Evolutionary conservation across 2,797 vertebrate genomes (phyloP).

Genomic region (Myioborus melanocephalus): DNA sequence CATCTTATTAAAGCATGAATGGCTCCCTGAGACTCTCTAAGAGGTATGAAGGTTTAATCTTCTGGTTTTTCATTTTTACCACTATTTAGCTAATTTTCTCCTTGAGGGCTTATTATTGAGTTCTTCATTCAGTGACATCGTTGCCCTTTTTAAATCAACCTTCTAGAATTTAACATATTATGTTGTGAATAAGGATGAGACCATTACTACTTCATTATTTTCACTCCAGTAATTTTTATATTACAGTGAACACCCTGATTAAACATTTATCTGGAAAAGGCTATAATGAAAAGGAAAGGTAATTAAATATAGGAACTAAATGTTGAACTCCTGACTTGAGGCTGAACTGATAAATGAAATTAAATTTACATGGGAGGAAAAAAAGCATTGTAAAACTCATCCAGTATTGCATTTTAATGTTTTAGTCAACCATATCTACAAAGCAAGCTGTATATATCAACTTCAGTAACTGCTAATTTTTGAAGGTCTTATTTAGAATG

Average conservation of each 20-base stretch:
- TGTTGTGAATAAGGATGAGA: background rate
- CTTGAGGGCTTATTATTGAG: background rate
- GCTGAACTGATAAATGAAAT: slow-evolving; percentile 42
- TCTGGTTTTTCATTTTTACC: background rate
- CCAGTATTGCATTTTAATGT: background rate
- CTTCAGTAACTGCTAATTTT: background rate
- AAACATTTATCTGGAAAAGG: slow-evolving; percentile 18
- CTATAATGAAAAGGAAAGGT: background rate
- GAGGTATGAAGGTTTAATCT: background rate
- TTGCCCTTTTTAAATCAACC: background rate
- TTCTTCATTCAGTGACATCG: background rate
- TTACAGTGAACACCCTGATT: background rate
- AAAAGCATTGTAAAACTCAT: background rate
- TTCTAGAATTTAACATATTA: background rate
- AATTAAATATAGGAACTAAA: slow-evolving; percentile 42
- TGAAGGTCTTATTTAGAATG: background rate
- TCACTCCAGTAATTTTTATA: slow-evolving; percentile 22
- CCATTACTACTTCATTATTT: slow-evolving; percentile 6
- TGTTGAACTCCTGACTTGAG: background rate
- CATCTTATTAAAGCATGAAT: background rate
- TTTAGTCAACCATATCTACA: background rate
- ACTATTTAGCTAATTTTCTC: background rate
- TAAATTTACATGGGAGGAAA: background rate
- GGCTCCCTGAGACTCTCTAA: background rate
- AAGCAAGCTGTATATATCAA: background rate